phyloP scores from a whole-genome alignment of 1,140 invertebrate genomes.

The Neotoxoptera formosana region DNA sequence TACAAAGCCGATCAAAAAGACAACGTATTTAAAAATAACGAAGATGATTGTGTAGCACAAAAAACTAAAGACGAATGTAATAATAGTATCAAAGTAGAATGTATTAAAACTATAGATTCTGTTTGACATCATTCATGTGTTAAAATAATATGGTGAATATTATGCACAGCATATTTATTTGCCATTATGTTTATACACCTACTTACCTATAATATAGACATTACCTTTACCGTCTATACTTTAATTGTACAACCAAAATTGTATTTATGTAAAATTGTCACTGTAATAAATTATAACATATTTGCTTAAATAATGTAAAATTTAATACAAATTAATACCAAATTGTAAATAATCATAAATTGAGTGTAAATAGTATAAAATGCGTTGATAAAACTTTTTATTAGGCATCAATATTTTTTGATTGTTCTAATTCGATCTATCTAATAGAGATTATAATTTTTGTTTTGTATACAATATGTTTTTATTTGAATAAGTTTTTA shows the following conservation, averaged over 20 bases:
- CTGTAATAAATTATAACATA: neutral
- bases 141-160: neutral
- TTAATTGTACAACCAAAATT: neutral
- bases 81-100: neutral
- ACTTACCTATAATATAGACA: neutral
- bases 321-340: neutral
- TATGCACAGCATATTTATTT: neutral
- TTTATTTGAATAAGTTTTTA: neutral
- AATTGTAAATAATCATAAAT: neutral
- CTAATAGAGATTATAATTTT: neutral
- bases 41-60: neutral
- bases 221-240: neutral
- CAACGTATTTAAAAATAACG: neutral
- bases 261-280: neutral
- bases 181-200: neutral
- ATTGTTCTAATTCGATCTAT: neutral
- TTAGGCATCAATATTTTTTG: neutral
- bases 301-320: neutral
- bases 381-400: neutral
- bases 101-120: neutral
- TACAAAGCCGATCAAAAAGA: slow-evolving; percentile 46
- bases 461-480: neutral
- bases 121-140: neutral
- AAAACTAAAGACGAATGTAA: slow-evolving; percentile 33
- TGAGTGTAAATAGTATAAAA: neutral